Evolutionary conservation across 2,113 vertebrate genomes (phyloP), one percentile per base, ranked within the genome.

Genomic region (Talpa occidentalis): DNA sequence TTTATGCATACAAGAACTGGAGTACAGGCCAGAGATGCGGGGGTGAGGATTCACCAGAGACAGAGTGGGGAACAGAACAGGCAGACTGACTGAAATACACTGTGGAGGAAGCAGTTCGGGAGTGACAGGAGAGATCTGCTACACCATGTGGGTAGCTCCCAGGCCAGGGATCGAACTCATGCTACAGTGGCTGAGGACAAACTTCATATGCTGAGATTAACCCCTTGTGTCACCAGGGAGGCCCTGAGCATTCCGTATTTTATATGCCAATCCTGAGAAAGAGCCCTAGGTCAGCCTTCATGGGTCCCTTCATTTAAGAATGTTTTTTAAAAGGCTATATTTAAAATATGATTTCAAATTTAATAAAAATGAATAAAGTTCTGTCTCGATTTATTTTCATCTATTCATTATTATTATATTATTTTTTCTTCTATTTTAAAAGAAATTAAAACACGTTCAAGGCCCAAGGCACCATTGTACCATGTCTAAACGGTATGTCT

Each of bases 401-500:
- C 56, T 14, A 74, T 14, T 91, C 4, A 42, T 83, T 84, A 59
- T 24, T 37, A 24, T 54, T 49, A 35, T 70, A 72, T 28, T 47
- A 44, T 59, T 78, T 72, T 90, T 93, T 82, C 56, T 86, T 67
- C 47, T 26, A 62, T 83, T 64, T 92, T 69, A 89, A 93, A 91
- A 69, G 28, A 80, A 92, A 52, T 91, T 40, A 67, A 67, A 32
- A 17, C 66, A 76, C 54, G 15, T 52, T 21, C 21, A 2, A 8
- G 47, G 49, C 9, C 66, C 17, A 73, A 70, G 47, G 16, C n/a
- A 32, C 10, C 30, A 5, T 9, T 1, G 16, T 81, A 37, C 35
- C 28, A 15, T 22, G 10, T 10, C 80, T 40, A 69, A 17, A 11
- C 47, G 77, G 12, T 35, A 49, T n/a, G 17, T 59, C 15, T 10